Evolutionary conservation across 2,888 invertebrate genomes (phyloP), one percentile per base, ranked within the genome.

Genomic region (Acleris holmiana): DNA sequence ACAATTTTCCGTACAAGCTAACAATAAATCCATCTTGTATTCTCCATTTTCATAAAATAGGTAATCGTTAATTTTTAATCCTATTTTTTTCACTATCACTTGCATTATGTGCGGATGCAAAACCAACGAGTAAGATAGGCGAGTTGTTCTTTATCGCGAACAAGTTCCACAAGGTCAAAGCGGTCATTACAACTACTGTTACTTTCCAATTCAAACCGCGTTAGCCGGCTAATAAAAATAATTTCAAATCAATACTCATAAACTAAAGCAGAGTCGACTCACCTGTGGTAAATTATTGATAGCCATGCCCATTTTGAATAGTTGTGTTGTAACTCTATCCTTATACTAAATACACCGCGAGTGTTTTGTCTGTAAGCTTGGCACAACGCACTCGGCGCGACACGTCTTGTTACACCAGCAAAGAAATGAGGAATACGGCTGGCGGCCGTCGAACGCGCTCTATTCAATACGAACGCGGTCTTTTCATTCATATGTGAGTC

Each of bases 101-200:
- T 60, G 29, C 65, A 60, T 55, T 59, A 60, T 49, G 59, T 54
- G 60, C 60, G 44, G 49, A 59, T 65, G 59, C 55, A 65, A 79
- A 71, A 73, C 72, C 76, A 78, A 78, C 76, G 75, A 76, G 71
- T 74, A 74, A 73, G 72, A 75, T 75, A 76, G 76, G 79, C 78
- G 79, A 83, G 80, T 79, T 82, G 80, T 86, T 83, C 80, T 86
- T 84, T 89, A 91, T 88, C 86, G 88, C 86, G 82, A 85, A 86
- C 88, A 80, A 89, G 91, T 91, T 90, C 81, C 88, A 91, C 92
- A 92, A 92, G 91, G 92, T 91, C 91, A 91, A 91, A 91, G 85
- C 91, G 92, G 92, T 91, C 91, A 92, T 90, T 91, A 88, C 88
- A 85, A 90, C 88, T 83, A 73, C 85, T 80, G 84, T 88, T 88